Evolutionary conservation across 2,797 vertebrate genomes (phyloP), one percentile per base, ranked within the genome.

Genomic region (Babyrousa celebensis): DNA sequence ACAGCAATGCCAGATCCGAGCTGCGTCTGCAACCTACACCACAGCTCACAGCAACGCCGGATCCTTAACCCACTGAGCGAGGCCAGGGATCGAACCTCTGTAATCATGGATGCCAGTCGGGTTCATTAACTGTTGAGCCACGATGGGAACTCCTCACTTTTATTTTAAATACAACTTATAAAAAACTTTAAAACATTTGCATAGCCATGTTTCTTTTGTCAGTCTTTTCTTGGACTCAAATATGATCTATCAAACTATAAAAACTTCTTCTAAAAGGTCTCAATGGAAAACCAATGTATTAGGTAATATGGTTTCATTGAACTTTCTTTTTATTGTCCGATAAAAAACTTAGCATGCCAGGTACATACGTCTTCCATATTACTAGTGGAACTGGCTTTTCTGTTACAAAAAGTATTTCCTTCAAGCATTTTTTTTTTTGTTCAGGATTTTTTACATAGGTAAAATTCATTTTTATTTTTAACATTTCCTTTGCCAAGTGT

Each of bases 81-180:
- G 43, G 43, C 43, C 43, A 48, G 9, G 9, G 43, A 48, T 48
- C 6, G 43, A 48, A 48, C 43, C 43, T 48, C 6, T 5, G 43
- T 48, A 6, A 6, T 48, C 43, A 48, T 48, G 43, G 43, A 48
- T 48, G 43, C 43, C 9, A 48, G 43, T 48, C 1, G 9, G 43
- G 43, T 48, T 48, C 9, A 10, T 10, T 48, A 48, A 48, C 43
- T 5, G 43, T 10, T 48, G 43, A 48, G 43, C 9, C 43, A 48
- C 9, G 43, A 48, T 48, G 43, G 43, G 43, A 48, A 48, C 43
- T 6, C 43, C 43, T 48, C 43, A 25, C 67, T 88, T 85, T 91
- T 29, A 60, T 77, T 90, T 97, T 75, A 80, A 92, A 92, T 54
- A 27, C 23, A 94, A 27, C 20, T 32, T 77, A 68, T 32, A 29